A percentile compares a stretch with the other conserved stretches of the same genome.
phyloP scores from a whole-genome alignment of 1,140 invertebrate genomes.

The Lepidurus arcticus region DNA sequence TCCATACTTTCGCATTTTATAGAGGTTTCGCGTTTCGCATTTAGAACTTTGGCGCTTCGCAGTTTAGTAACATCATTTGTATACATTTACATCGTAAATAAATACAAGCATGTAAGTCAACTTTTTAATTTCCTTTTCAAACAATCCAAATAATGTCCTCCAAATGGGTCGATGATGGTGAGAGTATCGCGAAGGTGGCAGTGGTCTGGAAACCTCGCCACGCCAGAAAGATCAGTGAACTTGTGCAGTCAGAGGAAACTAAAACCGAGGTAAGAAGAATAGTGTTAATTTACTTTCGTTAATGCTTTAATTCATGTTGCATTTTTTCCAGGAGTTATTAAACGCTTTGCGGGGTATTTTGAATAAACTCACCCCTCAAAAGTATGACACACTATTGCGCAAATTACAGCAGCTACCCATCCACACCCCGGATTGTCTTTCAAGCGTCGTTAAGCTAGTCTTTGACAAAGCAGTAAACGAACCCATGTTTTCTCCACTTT shows the following conservation, averaged over 20 bases:
- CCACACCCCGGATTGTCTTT: constrained; percentile 68
- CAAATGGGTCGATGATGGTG: too few species aligned
- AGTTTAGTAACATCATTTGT: too few species aligned
- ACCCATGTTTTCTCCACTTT: constrained; percentile 82
- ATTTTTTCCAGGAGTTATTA: constrained; percentile 58
- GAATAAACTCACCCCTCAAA: constrained; percentile 92
- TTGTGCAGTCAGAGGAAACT: constrained; percentile 54
- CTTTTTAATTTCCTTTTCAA: too few species aligned
- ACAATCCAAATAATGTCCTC: too few species aligned
- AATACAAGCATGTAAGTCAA: too few species aligned
- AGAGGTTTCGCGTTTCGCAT: too few species aligned
- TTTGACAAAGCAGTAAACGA: constrained; percentile 95
- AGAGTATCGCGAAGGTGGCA: constrained; percentile 51
- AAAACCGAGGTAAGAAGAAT: constrained; percentile 53
- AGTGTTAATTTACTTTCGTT: constrained; percentile 31
- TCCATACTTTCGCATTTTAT: too few species aligned
- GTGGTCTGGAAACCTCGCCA: constrained; percentile 79
- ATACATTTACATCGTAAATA: too few species aligned
- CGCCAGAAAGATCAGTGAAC: constrained; percentile 44
- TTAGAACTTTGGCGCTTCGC: too few species aligned
- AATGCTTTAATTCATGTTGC: neutral
- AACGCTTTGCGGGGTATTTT: constrained; percentile 80
- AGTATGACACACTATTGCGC: constrained; percentile 72
- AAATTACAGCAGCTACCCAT: constrained; percentile 72
- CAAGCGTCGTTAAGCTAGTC: constrained; percentile 79